A percentile compares a stretch with the other conserved stretches of the same genome.
phyloP scores from a whole-genome alignment of 2,113 vertebrate species.

The Balaenoptera acutorostrata region DNA sequence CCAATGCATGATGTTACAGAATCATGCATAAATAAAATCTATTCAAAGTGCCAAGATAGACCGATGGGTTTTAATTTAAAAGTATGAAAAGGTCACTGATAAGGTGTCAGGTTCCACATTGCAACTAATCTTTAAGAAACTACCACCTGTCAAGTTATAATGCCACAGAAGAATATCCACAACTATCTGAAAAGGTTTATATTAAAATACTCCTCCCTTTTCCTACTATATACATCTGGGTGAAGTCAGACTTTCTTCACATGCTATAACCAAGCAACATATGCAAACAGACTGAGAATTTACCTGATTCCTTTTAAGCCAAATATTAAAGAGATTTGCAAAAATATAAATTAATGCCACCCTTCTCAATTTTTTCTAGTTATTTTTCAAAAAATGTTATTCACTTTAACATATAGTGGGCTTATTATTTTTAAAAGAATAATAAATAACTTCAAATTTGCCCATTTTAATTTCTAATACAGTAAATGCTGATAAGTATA shows the following conservation, averaged over 20 bases:
- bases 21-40: constrained; percentile 12
- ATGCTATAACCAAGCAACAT: not conserved
- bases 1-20: not conserved
- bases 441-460: not conserved
- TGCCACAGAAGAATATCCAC: not conserved
- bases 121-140: not conserved
- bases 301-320: not conserved
- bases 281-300: not conserved
- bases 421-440: not conserved
- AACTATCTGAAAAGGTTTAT: not conserved
- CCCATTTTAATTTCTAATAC: constrained; percentile 13
- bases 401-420: not conserved
- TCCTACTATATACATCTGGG: not conserved
- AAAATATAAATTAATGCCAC: constrained; percentile 12
- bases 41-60: not conserved
- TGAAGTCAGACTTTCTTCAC: not conserved
- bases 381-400: not conserved
- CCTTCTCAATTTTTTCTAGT: not conserved
- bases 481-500: constrained; percentile 19
- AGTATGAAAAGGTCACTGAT: not conserved
- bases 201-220: not conserved
- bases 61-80: not conserved
- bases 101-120: not conserved
- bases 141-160: not conserved
- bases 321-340: not conserved